Evolutionary conservation across 2,113 vertebrate genomes (phyloP), one percentile per base, ranked within the genome.

Genomic region (Vulpes ferrilata): DNA sequence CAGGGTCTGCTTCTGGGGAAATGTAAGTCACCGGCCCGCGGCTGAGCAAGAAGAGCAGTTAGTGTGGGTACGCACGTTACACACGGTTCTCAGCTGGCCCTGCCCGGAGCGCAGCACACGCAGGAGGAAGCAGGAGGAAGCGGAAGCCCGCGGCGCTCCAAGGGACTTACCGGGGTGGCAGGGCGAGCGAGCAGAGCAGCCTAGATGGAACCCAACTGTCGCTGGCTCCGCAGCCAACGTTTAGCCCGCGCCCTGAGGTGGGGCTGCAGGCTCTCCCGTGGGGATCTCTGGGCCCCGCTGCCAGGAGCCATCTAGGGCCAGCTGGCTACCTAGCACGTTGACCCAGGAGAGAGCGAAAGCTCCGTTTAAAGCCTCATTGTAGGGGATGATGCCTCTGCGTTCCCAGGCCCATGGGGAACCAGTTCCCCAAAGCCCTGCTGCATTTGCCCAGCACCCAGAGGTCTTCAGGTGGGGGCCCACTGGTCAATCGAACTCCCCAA

Each of bases 81-180:
- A 62, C 74, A 64, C 11, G 11, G 87, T 22, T 55, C 89, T 91
- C 92, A 27, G 69, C 73, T 27, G 25, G 55, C 32, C 53, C 86
- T 60, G 43, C 43, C 43, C 4, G 0, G n/a, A 81, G 71, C 3
- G 1, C 7, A 2, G 11, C 7, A n/a, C 35, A 13, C 80, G 43
- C 30, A 92, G 25, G 35, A 88, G 86, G 88, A 86, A 81, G 43
- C 30, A 92, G 25, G 35, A 88, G 86, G 88, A 86, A 81, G 53
- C 38, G 16, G 96, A 95, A 92, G 60, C 82, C 48, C 3, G 51
- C 78, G 9, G 55, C 48, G 2, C 59, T 20, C n/a, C 30, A 97
- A 96, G 87, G 92, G 95, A 92, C 67, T 79, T 89, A 80, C 94
- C 71, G 88, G 64, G 62, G 67, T 64, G 59, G 35, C 38, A 53